A percentile compares a stretch with the other conserved stretches of the same genome.
Evolutionary conservation across 1,140 invertebrate genomes (phyloP).

Genomic region (Drosophila sechellia): DNA sequence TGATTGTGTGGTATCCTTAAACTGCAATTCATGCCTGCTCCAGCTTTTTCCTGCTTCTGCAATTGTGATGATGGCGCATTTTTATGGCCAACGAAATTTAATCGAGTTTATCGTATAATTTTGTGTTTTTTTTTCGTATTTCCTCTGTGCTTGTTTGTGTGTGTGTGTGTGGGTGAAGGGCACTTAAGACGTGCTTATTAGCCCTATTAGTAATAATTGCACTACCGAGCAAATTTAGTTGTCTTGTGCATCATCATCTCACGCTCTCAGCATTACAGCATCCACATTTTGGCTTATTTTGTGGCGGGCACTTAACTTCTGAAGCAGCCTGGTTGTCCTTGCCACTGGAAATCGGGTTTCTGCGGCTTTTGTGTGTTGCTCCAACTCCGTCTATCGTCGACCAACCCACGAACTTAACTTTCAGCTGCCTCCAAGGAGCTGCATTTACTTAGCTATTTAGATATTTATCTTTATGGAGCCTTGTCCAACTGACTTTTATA

Average conservation of each 20-base stretch:
- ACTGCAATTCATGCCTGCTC: constrained; percentile 73
- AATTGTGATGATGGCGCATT: constrained; percentile 79
- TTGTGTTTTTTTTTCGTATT: constrained; percentile 14
- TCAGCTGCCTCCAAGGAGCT: constrained; percentile 38
- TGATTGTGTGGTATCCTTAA: constrained; percentile 65
- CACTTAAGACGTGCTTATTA: constrained; percentile 79
- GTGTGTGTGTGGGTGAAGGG: constrained; percentile 13
- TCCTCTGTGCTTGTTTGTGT: neutral
- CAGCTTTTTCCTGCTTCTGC: constrained; percentile 33
- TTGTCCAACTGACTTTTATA: constrained; percentile 56
- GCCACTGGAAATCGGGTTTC: constrained; percentile 24
- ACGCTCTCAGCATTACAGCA: neutral
- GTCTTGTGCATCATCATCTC: constrained; percentile 56
- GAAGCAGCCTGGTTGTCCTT: constrained; percentile 27
- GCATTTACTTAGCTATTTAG: constrained; percentile 57
- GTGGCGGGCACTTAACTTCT: constrained; percentile 51
- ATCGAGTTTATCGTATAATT: constrained; percentile 79
- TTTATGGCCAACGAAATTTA: constrained; percentile 75
- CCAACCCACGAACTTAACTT: neutral
- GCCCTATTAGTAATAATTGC: constrained; percentile 81
- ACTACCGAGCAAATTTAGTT: constrained; percentile 78
- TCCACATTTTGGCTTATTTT: constrained; percentile 41
- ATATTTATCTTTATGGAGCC: constrained; percentile 55
- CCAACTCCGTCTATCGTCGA: neutral
- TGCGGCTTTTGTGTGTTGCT: constrained; percentile 34